phyloP scores from a whole-genome alignment of 2,797 vertebrate species.

The Oryzias dopingdopingensis region DNA sequence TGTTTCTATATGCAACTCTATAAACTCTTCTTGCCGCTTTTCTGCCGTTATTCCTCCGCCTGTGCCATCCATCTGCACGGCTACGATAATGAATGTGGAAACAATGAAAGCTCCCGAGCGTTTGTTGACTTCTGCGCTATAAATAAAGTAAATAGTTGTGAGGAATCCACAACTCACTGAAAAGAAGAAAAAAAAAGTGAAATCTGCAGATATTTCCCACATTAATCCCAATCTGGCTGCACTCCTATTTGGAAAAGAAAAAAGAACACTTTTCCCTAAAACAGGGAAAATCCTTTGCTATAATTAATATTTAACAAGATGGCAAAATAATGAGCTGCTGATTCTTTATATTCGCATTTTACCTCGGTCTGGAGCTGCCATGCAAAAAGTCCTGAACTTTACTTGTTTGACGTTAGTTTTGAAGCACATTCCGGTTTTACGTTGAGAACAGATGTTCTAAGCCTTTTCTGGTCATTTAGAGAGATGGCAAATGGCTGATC shows the following conservation, averaged over 20 bases:
- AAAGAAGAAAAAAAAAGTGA: conserved; percentile 16
- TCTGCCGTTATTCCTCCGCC: conserved; percentile 3
- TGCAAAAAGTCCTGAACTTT: neutral
- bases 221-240: conserved; percentile 12
- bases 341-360: too few species aligned
- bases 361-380: too few species aligned
- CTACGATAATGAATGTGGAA: conserved; percentile 42
- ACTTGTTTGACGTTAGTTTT: neutral
- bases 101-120: conserved; percentile 41
- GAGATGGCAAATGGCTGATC: conserved; percentile 1
- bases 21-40: conserved; percentile 23
- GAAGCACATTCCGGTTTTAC: neutral
- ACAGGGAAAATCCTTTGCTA: neutral
- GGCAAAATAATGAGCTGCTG: too few species aligned
- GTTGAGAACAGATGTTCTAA: neutral
- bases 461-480: neutral
- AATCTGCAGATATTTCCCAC: conserved; percentile 19
- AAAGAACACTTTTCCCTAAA: neutral
- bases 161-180: conserved; percentile 22
- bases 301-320: too few species aligned
- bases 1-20: conserved; percentile 41
- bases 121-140: conserved; percentile 43
- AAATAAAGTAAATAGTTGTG: conserved; percentile 30
- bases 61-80: conserved; percentile 35
- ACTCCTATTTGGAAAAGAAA: neutral